These are phyloP conservation scores for Clunio marinus DNA, from an alignment of 2,888 invertebrate genomes.

Conservation along the genomic window DNA sequence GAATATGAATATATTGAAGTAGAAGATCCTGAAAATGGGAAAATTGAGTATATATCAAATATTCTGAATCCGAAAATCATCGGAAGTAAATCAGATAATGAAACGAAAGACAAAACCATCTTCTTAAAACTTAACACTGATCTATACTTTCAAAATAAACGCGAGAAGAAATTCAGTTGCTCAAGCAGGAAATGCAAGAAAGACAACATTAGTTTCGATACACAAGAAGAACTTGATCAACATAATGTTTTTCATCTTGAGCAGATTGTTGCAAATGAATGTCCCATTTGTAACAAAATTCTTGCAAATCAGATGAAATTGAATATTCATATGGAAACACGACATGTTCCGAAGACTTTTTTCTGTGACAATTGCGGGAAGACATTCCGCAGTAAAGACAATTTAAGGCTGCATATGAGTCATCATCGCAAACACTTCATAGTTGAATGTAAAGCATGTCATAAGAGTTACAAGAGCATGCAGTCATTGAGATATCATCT, in stretches of 20 bases:
- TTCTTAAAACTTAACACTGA: not conserved
- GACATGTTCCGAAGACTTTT: not conserved
- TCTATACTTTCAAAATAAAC: not conserved
- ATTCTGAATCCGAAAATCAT: not conserved
- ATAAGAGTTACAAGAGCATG: conserved; percentile 21
- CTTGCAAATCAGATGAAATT: not conserved
- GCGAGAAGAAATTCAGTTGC: conserved; percentile 1
- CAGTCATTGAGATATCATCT: conserved; percentile 27
- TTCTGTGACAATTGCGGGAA: conserved; percentile 39
- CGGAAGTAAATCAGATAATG: not conserved
- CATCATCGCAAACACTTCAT: conserved; percentile 28
- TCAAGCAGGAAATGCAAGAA: not conserved
- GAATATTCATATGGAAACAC: not conserved
- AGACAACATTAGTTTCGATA: not conserved
- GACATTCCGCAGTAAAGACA: conserved; percentile 35
- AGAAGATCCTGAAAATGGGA: too few species aligned
- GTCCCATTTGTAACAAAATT: conserved; percentile 25
- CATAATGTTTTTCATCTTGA: not conserved
- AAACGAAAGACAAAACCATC: not conserved
- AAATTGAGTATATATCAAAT: too few species aligned
- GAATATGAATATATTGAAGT: not conserved
- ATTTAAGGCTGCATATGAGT: conserved; percentile 34
- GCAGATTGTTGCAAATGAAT: not conserved
- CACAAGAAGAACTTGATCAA: not conserved
- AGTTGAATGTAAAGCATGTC: conserved; percentile 29